Base-by-base conservation (phyloP, 2,113 vertebrate genomes). In the Equus quagga region DNA sequence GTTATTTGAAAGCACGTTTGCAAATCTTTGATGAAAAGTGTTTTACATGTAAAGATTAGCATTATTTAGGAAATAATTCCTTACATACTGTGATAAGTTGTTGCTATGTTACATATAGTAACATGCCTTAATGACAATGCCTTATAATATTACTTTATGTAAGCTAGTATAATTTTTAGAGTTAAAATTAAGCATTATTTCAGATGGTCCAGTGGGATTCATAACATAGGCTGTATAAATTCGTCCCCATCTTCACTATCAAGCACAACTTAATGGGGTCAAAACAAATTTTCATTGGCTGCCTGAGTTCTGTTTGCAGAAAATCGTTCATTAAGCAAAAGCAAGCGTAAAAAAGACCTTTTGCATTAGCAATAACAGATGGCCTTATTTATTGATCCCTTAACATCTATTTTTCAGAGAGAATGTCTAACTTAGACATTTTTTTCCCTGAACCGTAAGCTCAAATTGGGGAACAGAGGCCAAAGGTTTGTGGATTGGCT, bases 71-170 rank as follows among this genome's bases (percentile, higher is more conserved):
- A 86, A 95, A 44, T 65, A 83, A 85, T 83, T 86, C 44, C 28
- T 93, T 82, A 97, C 5, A 81, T 91, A 97, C 96, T 98, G 76
- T 97, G 96, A 96, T 94, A 88, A 93, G 70, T 94, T 78, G 56
- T 89, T 97, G 96, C 91, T 97, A 76, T 94, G 70, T 95, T 96
- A 95, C 41, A 36, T 94, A 91, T 67, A 82, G 84, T 94, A 97
- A 96, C 89, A 97, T 86, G 97, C 97, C 98, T 98, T 98, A 98
- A 97, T 88, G 96, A 96, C 28, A 94, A 96, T 95, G 97, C 96
- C 97, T 98, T 98, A 94, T 79, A 92, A 69, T 96, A 92, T 17
- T 79, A 78, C 41, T 93, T 89, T 58, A 54, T 51, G 12, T 95
- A 81, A 97, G 54, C 67, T 88, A 76, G 69, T 86, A 23, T 24